phyloP scores from a whole-genome alignment of 1,140 invertebrate genomes.

The Eueides isabella region DNA sequence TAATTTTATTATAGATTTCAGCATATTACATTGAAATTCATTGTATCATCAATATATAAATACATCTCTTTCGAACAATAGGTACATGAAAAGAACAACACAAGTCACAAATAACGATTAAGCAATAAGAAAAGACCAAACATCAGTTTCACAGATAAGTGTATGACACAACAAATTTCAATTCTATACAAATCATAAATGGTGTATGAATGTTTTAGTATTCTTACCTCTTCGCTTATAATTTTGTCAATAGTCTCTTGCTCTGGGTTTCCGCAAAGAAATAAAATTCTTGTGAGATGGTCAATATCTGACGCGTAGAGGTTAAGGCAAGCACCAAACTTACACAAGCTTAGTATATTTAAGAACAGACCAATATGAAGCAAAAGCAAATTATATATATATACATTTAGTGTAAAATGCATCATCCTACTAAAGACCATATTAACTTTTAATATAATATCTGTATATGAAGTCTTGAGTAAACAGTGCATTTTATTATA shows the following conservation, averaged over 20 bases:
- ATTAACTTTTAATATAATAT: constrained; percentile 5
- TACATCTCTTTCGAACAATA: neutral
- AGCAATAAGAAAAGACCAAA: neutral
- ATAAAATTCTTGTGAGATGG: constrained; percentile 94
- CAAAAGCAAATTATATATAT: constrained; percentile 12
- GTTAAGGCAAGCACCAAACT: constrained; percentile 82
- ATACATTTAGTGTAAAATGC: neutral
- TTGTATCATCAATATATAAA: neutral
- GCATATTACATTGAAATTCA: neutral
- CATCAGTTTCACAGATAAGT: neutral
- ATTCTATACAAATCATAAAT: neutral
- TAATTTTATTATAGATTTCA: neutral
- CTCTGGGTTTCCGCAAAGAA: constrained; percentile 92
- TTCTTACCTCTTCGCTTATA: constrained; percentile 93
- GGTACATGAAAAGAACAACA: neutral
- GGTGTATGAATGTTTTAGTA: neutral
- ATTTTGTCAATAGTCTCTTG: constrained; percentile 93
- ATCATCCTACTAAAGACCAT: constrained; percentile 19
- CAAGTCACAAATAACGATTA: neutral
- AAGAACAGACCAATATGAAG: constrained; percentile 23
- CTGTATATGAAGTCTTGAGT: neutral
- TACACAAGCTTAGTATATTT: constrained; percentile 54
- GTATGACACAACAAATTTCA: neutral
- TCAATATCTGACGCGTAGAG: constrained; percentile 91
- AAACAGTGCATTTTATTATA: constrained; percentile 6